Base-by-base conservation (phyloP, 2,797 vertebrate genomes). In the Liparis tanakae region DNA sequence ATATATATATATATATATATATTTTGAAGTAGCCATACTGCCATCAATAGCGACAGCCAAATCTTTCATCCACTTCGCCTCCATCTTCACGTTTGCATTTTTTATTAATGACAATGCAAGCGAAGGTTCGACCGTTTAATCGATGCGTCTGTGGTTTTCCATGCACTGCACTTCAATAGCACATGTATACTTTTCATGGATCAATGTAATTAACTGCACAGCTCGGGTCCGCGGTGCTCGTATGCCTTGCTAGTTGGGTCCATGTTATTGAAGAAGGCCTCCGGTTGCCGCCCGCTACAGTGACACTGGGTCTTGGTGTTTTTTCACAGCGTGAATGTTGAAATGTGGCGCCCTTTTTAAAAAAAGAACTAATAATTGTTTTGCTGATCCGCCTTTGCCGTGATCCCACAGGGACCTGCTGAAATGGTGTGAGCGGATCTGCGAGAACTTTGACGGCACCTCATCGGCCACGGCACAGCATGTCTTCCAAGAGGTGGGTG, bases 361-460 rank as follows among this genome's bases (percentile, higher is more conserved):
- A 37, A 10, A 37, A 37, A 2, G 3, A 37, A 37, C 10, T 2
- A 37, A 37, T 9, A 37, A 37, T 9, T 10, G 37, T 50, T 71
- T 17, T 46, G 10, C 56, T 61, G 5, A 20, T 56, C 6, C 33
- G 8, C 59, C 3, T 18, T 33, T 4, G 0, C 68, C 2, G 2
- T 55, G 1, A 4, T 58, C 64, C 8, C 14, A 25, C 85, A 99
- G 98, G 89, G 98, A 99, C 83, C 88, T 99, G 5, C 87, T 99
- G 84, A 99, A 98, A 68, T 99, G 98, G 98, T 99, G 97, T 67
- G 96, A 97, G 79, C 95, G 98, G 72, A 96, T 99, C 90, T 94
- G 89, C 20, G 88, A 92, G 79, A 94, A 92, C 87, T 98, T 98
- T 33, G 94, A 97, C 82, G 92, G 88, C 82, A 85, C 91, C 57